phyloP scores from a whole-genome alignment of 2,888 invertebrate genomes.

The Galerucella calmariensis region DNA sequence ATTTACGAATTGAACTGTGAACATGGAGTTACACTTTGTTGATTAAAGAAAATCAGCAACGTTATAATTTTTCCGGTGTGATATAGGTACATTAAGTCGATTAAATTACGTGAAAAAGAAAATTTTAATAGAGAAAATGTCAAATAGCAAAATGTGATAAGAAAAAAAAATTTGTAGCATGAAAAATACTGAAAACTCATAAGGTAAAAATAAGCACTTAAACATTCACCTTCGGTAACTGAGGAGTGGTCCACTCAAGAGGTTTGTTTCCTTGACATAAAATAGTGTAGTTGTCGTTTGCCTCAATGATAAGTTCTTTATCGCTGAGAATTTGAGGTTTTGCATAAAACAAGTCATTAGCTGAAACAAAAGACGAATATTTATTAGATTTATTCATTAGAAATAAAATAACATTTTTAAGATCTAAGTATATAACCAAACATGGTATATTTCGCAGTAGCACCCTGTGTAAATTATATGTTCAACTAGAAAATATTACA shows the following conservation, averaged over 20 bases:
- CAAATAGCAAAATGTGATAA: too few relatives aligned
- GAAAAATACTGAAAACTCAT: not conserved
- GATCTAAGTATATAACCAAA: not conserved
- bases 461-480: not conserved
- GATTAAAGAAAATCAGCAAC: not conserved
- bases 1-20: not conserved
- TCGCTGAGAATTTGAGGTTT: slow-evolving; percentile 34
- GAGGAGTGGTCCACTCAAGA: slow-evolving; percentile 61
- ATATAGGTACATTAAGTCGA: not conserved
- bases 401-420: too few relatives aligned
- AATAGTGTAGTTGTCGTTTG: slow-evolving; percentile 60
- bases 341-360: not conserved
- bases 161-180: not conserved
- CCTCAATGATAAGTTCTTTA: slow-evolving; percentile 44
- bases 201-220: not conserved
- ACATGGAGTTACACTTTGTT: not conserved
- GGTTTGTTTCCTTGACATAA: slow-evolving; percentile 65
- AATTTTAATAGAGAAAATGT: too few relatives aligned
- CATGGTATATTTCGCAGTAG: not conserved
- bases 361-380: slow-evolving; percentile 13
- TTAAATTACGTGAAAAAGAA: not conserved
- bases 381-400: not conserved
- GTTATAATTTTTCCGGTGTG: not conserved
- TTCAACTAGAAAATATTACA: not conserved
- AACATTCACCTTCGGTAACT: slow-evolving; percentile 35